These are phyloP conservation scores for Maccullochella peelii DNA, from an alignment of 2,113 vertebrate genomes.

Conservation along the genomic window DNA sequence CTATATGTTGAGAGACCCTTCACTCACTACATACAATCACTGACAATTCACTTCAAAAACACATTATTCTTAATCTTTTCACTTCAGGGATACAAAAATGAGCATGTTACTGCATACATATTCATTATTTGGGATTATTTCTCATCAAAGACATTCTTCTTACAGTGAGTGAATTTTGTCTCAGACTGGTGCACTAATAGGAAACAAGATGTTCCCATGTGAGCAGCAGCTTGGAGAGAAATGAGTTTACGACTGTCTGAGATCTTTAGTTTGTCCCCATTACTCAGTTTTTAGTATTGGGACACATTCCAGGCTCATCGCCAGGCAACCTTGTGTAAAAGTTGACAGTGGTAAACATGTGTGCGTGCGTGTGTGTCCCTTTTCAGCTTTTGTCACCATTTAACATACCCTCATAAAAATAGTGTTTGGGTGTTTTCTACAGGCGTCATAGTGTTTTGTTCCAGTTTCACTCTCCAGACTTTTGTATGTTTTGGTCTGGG, in stretches of 20 bases:
- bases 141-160: slow-evolving; percentile 1
- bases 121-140: slow-evolving; percentile 7
- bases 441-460: neutral
- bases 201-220: slow-evolving; percentile 26
- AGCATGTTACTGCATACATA: neutral
- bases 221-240: slow-evolving; percentile 3
- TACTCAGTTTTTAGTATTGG: slow-evolving; percentile 31
- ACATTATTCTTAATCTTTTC: neutral
- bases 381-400: slow-evolving; percentile 18
- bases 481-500: neutral
- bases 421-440: slow-evolving; percentile 10
- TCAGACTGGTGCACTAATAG: neutral
- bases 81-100: slow-evolving; percentile 4
- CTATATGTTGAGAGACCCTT: neutral
- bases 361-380: slow-evolving; percentile 4
- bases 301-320: slow-evolving; percentile 43
- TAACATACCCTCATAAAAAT: slow-evolving; percentile 30
- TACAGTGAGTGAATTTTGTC: neutral
- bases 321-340: slow-evolving; percentile 53
- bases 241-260: slow-evolving; percentile 35
- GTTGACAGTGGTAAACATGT: slow-evolving; percentile 1
- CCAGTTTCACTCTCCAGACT: neutral
- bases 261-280: slow-evolving; percentile 43
- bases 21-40: neutral
- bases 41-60: neutral